Evolutionary conservation across 2,888 invertebrate species (phyloP).

Genomic region (Terebella lapidaria): DNA sequence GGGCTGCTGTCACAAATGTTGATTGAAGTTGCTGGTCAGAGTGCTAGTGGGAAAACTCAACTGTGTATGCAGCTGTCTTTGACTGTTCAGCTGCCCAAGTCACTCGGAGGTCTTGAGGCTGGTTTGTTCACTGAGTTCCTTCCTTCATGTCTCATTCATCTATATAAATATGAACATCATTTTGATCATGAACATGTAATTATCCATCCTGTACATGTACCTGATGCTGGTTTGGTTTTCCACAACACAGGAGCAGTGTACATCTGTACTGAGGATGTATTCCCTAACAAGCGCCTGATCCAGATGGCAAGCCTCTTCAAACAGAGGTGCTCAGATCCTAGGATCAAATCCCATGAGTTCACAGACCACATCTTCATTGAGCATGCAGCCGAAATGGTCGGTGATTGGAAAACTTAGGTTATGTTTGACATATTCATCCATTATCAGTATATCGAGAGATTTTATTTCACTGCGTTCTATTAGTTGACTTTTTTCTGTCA

Average conservation of each 20-base stretch:
- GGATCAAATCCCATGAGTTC: conserved; percentile 21
- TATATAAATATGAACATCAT: too few relatives aligned
- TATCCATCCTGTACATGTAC: background rate
- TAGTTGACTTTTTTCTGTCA: background rate
- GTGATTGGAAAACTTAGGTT: conserved; percentile 23
- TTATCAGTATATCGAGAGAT: background rate
- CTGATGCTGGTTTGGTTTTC: background rate
- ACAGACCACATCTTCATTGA: conserved; percentile 64
- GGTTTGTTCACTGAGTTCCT: too few relatives aligned
- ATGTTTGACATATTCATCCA: background rate
- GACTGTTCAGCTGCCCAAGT: conserved; percentile 61
- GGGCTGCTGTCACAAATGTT: conserved; percentile 68
- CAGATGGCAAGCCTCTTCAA: conserved; percentile 52
- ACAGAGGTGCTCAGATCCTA: conserved; percentile 19
- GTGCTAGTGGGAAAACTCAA: conserved; percentile 78
- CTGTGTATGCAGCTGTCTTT: conserved; percentile 69
- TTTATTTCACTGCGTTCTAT: background rate
- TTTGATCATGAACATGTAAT: background rate
- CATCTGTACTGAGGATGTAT: conserved; percentile 73
- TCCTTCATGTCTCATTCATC: too few relatives aligned
- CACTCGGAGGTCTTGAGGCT: conserved; percentile 58
- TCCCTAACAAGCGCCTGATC: conserved; percentile 66
- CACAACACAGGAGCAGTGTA: conserved; percentile 66
- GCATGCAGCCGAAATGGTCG: conserved; percentile 62
- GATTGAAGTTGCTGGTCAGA: conserved; percentile 75